These are phyloP conservation scores for Pelosia muscerda DNA, from an alignment of 2,888 invertebrate genomes.

Conservation along the genomic window DNA sequence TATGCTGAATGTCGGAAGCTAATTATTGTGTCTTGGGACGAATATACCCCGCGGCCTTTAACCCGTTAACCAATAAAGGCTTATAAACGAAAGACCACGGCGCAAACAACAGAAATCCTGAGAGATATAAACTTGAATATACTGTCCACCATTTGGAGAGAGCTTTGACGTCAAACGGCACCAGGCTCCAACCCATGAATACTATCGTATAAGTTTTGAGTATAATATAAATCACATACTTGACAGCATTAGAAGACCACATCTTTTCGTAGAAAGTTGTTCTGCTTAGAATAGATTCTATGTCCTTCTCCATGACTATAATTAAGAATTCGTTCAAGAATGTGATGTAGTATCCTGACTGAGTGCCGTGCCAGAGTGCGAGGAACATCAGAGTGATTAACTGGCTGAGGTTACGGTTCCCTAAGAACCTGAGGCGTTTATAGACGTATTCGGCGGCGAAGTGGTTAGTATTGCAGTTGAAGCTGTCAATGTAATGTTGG, in stretches of 20 bases:
- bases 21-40: constrained; percentile 34
- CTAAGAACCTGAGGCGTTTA: constrained; percentile 96
- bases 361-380: constrained; percentile 98
- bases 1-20: constrained; percentile 13
- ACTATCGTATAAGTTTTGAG: constrained; percentile 91
- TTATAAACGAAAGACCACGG: constrained; percentile 89
- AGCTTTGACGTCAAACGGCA: constrained; percentile 91
- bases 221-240: constrained; percentile 84
- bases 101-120: constrained; percentile 89
- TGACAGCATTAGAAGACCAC: constrained; percentile 71
- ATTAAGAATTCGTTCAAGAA: constrained; percentile 97
- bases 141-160: constrained; percentile 90
- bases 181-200: constrained; percentile 94
- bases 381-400: constrained; percentile 93
- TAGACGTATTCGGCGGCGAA: constrained; percentile 98
- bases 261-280: constrained; percentile 80
- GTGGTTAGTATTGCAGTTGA: constrained; percentile 98
- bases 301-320: constrained; percentile 94
- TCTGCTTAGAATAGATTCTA: constrained; percentile 85
- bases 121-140: constrained; percentile 89
- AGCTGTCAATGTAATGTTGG: constrained; percentile 95
- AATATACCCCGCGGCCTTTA: constrained; percentile 29
- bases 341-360: constrained; percentile 97
- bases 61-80: constrained; percentile 62
- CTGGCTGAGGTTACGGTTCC: constrained; percentile 94